Base-by-base conservation (phyloP, 2,888 invertebrate genomes). In the Polydrusus cervinus region DNA sequence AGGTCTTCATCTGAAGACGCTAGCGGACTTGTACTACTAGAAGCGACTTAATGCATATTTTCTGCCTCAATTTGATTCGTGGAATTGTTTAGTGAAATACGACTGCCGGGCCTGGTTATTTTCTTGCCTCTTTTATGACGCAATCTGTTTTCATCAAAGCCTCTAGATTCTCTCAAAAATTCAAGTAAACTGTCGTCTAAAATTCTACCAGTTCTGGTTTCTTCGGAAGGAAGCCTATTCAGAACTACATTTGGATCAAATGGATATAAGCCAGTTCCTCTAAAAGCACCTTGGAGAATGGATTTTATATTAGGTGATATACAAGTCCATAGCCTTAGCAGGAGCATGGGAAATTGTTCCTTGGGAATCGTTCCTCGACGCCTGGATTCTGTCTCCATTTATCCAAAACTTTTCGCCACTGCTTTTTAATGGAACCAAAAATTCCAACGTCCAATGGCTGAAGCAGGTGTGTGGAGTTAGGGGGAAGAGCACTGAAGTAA, bases 391-490 rank as follows among this genome's bases (percentile, higher is more conserved):
- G 13, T 51, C 71, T 47, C 62, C 71, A 62, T 30, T 1, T 49
- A 18, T 64, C 62, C 38, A 71, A 38, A 20, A 71, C 53, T 14
- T 64, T 40, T n/a, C 49, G 16, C 61, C 71, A 69, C 14, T 60
- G 8, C 49, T 71, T 57, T 11, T 71, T 71, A 13, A 62, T 38
- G 10, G 62, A 34, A 11, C 14, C 71, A 71, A 45, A 71, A 7
- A 49, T 7, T 3, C 30, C 62, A 3, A 71, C 71, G 30, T 71
- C 71, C 40, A 62, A 14, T 16, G 71, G 51, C 16, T 71, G 71
- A 20, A 62, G 3, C 18, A 30, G 30, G 64, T 60, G 34, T 30
- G 43, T 45, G 9, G 30, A 3, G 43, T 70, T 61, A 14, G 70
- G n/a, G 14, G 61, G 25, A 0, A 61, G 14, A n/a, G 61, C 5